Percentiles rank a stretch among this genome's conserved stretches.
Conservation (phyloP, 2,113 vertebrate genomes). For the Stigmatopora argus region DNA sequence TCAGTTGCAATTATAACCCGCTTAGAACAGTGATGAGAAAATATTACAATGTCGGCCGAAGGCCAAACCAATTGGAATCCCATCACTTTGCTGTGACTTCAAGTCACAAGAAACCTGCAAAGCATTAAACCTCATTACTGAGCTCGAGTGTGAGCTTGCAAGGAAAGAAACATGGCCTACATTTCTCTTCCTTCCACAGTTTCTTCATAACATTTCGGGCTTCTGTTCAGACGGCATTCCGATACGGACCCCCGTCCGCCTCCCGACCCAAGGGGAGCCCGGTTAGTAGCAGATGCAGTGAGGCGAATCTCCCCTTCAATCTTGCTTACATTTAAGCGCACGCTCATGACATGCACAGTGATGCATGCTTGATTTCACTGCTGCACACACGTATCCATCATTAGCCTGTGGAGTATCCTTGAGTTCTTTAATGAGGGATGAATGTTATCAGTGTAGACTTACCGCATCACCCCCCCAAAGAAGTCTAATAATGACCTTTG, state of each 20-base stretch:
- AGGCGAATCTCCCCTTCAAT: slow-evolving; percentile 47
- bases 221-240: slow-evolving; percentile 40
- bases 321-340: slow-evolving; percentile 38
- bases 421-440: slow-evolving; percentile 36
- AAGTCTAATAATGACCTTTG: slow-evolving; percentile 37
- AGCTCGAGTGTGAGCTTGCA: neutral
- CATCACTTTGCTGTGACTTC: slow-evolving; percentile 4
- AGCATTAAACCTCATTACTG: neutral
- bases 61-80: neutral
- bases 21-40: slow-evolving; percentile 1
- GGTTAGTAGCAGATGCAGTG: slow-evolving; percentile 53
- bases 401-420: slow-evolving; percentile 31
- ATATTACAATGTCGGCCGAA: neutral
- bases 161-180: slow-evolving; percentile 10
- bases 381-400: slow-evolving; percentile 20
- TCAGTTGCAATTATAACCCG: slow-evolving; percentile 1
- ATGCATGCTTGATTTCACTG: slow-evolving; percentile 35
- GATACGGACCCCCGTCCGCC: slow-evolving; percentile 17
- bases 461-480: slow-evolving; percentile 34
- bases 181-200: slow-evolving; percentile 30
- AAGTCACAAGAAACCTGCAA: neutral
- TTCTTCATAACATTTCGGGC: slow-evolving; percentile 44
- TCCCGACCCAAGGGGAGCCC: slow-evolving; percentile 23
- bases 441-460: slow-evolving; percentile 48
- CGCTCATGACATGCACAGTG: slow-evolving; percentile 39